Percentiles rank a stretch among this genome's conserved stretches.
These are phyloP conservation scores for Epirrhoe alternata DNA, from an alignment of 2,888 invertebrate species.

Conservation along the genomic window DNA sequence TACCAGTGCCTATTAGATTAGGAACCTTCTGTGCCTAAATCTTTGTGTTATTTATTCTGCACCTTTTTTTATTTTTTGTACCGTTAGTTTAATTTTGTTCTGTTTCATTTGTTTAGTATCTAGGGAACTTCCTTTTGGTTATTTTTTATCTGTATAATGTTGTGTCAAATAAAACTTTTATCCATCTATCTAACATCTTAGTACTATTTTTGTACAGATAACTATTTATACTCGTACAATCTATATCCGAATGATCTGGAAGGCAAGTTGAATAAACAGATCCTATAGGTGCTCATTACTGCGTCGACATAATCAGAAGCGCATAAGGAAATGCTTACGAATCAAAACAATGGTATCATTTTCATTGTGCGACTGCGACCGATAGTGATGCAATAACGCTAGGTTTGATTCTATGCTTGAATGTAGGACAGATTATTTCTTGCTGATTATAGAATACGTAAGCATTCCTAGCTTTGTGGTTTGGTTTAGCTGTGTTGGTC, in stretches of 20 bases:
- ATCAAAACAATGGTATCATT: slow-evolving; percentile 34
- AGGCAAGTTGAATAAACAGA: not conserved
- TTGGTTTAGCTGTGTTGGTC: slow-evolving; percentile 14
- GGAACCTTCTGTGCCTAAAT: too few species aligned
- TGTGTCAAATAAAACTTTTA: too few species aligned
- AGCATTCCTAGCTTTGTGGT: slow-evolving; percentile 20
- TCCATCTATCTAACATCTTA: too few species aligned
- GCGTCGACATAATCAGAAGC: slow-evolving; percentile 27
- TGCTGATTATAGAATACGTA: slow-evolving; percentile 24
- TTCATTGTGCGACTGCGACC: slow-evolving; percentile 35
- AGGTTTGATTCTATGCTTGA: slow-evolving; percentile 23
- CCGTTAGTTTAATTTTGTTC: too few species aligned
- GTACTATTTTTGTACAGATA: not conserved
- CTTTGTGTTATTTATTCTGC: too few species aligned
- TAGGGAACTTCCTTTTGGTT: too few species aligned
- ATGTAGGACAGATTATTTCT: slow-evolving; percentile 33
- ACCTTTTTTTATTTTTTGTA: too few species aligned
- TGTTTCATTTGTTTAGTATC: too few species aligned
- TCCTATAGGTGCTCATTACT: slow-evolving; percentile 6
- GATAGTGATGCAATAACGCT: slow-evolving; percentile 30
- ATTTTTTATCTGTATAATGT: too few species aligned
- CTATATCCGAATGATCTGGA: not conserved
- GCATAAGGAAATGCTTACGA: slow-evolving; percentile 26
- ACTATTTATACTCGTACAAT: not conserved
- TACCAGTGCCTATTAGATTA: too few species aligned